Conservation (phyloP, 2,797 vertebrate genomes). For the Gobionotothen gibberifrons region DNA sequence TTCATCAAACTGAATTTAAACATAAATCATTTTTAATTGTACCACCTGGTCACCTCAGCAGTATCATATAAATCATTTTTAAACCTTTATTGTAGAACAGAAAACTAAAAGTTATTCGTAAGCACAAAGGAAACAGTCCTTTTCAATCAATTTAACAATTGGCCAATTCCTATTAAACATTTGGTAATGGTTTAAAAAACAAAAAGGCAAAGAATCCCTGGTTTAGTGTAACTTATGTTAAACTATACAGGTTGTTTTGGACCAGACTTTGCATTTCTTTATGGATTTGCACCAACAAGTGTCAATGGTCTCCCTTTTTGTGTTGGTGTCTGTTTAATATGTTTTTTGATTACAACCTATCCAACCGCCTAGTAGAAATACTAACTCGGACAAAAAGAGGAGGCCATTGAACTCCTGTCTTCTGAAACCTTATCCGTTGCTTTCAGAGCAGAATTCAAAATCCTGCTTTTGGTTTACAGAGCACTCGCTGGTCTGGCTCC, state of each 20-base stretch:
- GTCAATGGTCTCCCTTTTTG: background rate
- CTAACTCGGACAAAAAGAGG: too few relatives aligned
- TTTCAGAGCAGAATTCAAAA: too few relatives aligned
- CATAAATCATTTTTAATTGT: conserved; percentile 30
- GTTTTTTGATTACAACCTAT: too few relatives aligned
- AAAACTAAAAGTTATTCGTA: background rate
- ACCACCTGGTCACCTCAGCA: conserved; percentile 3
- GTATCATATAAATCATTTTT: background rate
- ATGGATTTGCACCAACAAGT: background rate
- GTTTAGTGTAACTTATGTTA: background rate
- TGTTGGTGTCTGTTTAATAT: background rate
- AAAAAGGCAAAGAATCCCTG: background rate
- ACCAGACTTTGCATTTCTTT: background rate
- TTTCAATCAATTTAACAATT: conserved; percentile 23
- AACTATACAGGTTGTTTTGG: background rate
- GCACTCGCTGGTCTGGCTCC: too few relatives aligned
- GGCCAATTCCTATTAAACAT: background rate
- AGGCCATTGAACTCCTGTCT: too few relatives aligned
- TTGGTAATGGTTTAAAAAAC: background rate
- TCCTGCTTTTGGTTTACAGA: too few relatives aligned
- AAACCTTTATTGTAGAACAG: background rate
- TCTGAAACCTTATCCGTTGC: too few relatives aligned
- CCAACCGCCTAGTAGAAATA: too few relatives aligned
- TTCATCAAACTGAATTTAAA: conserved; percentile 41
- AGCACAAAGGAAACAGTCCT: background rate